These are phyloP conservation scores for Paradisaea rubra DNA, from an alignment of 2,113 vertebrate genomes.

Conservation along the genomic window DNA sequence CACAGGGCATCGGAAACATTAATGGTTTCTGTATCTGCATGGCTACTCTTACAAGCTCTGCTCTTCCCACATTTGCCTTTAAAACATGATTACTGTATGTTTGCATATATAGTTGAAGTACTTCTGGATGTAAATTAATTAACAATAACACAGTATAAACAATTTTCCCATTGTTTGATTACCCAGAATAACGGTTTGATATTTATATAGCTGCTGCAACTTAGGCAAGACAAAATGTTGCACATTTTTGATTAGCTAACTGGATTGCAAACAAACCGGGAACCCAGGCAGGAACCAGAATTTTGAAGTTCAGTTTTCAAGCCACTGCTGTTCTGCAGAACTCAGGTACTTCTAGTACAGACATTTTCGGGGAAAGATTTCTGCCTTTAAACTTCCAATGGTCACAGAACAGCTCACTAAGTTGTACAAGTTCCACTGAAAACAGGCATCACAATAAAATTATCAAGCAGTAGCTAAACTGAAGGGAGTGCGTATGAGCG, in stretches of 20 bases:
- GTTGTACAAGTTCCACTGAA: background rate
- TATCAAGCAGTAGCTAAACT: background rate
- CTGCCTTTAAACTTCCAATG: background rate
- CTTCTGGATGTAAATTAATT: slow-evolving; percentile 62
- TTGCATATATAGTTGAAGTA: slow-evolving; percentile 30
- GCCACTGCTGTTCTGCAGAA: background rate
- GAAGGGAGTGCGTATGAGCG: rapidly evolving
- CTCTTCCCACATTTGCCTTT: slow-evolving; percentile 23
- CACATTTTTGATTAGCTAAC: background rate
- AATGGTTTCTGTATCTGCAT: slow-evolving; percentile 65
- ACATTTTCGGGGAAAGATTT: background rate
- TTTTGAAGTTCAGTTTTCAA: background rate
- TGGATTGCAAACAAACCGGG: background rate
- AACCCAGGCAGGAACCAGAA: background rate
- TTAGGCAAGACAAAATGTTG: slow-evolving; percentile 36
- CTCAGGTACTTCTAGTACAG: background rate
- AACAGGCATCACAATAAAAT: background rate
- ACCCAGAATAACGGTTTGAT: slow-evolving; percentile 17
- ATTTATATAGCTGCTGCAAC: slow-evolving; percentile 59
- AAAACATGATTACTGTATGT: slow-evolving; percentile 12
- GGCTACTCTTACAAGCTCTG: slow-evolving; percentile 58
- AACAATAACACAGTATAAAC: slow-evolving; percentile 48
- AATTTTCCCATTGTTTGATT: slow-evolving; percentile 50
- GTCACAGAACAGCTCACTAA: background rate
- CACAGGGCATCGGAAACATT: slow-evolving; percentile 72